Evolutionary conservation across 2,888 invertebrate genomes (phyloP), one percentile per base, ranked within the genome.

Genomic region (Rhagonycha fulva): DNA sequence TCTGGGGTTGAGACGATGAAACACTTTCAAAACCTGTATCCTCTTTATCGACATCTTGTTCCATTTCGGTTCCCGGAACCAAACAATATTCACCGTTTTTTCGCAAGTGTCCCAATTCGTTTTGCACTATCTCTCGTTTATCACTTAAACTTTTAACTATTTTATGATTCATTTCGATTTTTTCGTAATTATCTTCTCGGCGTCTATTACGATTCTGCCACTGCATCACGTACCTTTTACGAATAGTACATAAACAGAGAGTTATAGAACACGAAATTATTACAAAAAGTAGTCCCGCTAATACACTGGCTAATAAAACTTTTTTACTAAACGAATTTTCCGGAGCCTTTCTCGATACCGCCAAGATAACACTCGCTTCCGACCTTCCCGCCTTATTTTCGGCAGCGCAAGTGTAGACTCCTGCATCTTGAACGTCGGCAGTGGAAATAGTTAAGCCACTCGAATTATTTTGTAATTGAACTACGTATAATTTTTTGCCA

Each of bases 301-400:
- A 90, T 82, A 93, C 90, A 79, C 94, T 93, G 5, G 93, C 91
- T 82, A 94, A 89, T 10, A 94, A 88, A 14, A 90, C 89, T 89
- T 92, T 89, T 84, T 91, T 87, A 85, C 92, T 88, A 84, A 93
- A 85, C 74, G 90, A 89, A 81, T 89, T 90, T 81, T 91, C 91
- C 61, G 91, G 90, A 32, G 92, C 91, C 80, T 91, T 92, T 80
- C 92, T 91, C 63, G 93, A 92, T 78, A 95, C 92, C 1, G 92
- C 90, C 82, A 96, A 88, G 76, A 92, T 94, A 74, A 95, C 92
- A 84, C 93, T 92, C 23, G 93, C 93, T 87, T 94, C 93, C 11
- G 93, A 93, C 84, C 91, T 91, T 1, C 95, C 95, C 4, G 95
- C 95, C 86, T 93, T 92, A 85, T 95, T 95, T 86, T 95, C 94